Base-by-base conservation (phyloP, 2,113 vertebrate species). In the Nycticryphes semicollaris region DNA sequence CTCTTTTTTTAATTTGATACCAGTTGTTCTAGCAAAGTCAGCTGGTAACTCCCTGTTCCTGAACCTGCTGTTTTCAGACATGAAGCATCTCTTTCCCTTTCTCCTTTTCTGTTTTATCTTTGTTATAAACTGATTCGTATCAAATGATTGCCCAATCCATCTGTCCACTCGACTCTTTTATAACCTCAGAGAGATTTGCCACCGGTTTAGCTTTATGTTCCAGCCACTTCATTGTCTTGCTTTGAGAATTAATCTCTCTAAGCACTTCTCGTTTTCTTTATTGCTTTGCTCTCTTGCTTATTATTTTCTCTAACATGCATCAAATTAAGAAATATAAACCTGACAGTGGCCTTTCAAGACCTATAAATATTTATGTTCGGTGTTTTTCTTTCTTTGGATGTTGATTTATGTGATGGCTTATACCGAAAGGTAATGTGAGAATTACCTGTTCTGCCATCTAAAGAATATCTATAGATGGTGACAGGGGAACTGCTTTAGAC, bases 111-210 rank as follows among this genome's bases (percentile, higher is more conserved):
- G 37, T 48, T 90, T 94, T 92, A 57, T 90, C 87, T 85, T 54
- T 39, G 75, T 27, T 81, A 68, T 75, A 45, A 73, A 51, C 89
- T 68, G 94, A 95, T 94, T 70, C 35, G 2, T 96, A 96, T 94
- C 93, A 96, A 80, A 93, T 94, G 95, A 97, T 95, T 97, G 89
- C 62, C 88, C 92, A 60, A 95, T 96, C 89, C 89, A 89, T 93
- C 94, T 85, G 80, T 31, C 85, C 56, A 12, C 68, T 51, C 18
- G 47, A 24, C 47, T 87, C 62, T 84, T 88, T 77, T 76, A 72
- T 84, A 72, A 93, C 51, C 79, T 84, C 35, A 6, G n/a, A 43
- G 59, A 86, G 88, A 75, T 93, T 74, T 90, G 68, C 82, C 50
- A 19, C 82, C 43, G 14, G 50, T 81, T 75, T 57, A 41, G 47